Evolutionary conservation across 2,113 vertebrate species (phyloP), one percentile per base, ranked within the genome.

Genomic region (Microtus oregoni): DNA sequence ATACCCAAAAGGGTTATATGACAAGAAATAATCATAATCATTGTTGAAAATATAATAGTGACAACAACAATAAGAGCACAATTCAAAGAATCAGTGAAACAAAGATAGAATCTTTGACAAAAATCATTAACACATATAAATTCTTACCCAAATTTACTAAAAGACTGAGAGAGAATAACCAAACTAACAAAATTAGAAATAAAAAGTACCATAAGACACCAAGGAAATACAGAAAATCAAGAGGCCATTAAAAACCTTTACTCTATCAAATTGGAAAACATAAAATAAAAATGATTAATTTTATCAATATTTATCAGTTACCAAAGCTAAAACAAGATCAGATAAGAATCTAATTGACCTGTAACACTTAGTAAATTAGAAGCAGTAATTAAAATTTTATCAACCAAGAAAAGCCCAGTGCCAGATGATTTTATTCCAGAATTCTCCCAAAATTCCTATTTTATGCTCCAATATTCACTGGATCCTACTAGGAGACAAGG

Each of bases 381-480:
- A 83, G 9, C 3, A 52, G 10, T 67, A 32, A 28, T 15, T 41
- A 17, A 41, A 63, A 47, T 47, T 61, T 14, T 44, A 41, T 2
- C 14, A 44, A 47, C 17, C 2, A 28, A 22, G 32, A 78, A 32
- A 28, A 50, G 7, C n/a, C 24, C 5, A 28, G 24, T 15, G 24
- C 13, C n/a, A 83, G 81, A 63, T 26, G n/a, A 14, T 58, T 82
- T 58, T 58, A 82, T 65, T 63, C 13, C 24, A 83, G 26, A 78
- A 10, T 68, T 68, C 9, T 38, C 0, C 9, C 7, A 0, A 44
- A n/a, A 47, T n/a, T 35, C 5, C 3, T 47, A 35, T 79, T 6
- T 5, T 70, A 24, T 58, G 19, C 1, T 47, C 3, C 1, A 78
- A 28, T 12, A 3, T 11, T 9, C 9, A 61, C n/a, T 79, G 1